These are phyloP conservation scores for Baronia brevicornis DNA, from an alignment of 2,888 invertebrate species.

Conservation along the genomic window DNA sequence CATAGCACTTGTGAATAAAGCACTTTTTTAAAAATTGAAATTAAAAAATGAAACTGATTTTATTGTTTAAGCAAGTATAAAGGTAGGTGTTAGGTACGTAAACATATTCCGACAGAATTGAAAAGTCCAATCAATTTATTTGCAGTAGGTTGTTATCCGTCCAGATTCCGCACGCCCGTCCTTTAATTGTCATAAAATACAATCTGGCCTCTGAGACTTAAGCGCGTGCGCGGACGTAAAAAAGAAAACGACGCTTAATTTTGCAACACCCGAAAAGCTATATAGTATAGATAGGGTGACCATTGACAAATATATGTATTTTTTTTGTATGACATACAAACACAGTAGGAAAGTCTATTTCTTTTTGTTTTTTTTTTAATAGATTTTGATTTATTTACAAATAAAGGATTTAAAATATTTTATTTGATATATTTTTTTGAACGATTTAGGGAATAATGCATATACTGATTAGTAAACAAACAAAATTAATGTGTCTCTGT, in stretches of 20 bases:
- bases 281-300: slow-evolving; percentile 42
- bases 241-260: slow-evolving; percentile 48
- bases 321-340: too few species aligned
- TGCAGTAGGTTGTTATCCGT: slow-evolving; percentile 22
- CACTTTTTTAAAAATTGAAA: too few species aligned
- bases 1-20: too few species aligned
- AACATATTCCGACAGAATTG: slow-evolving; percentile 21
- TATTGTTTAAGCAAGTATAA: not conserved
- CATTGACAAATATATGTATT: slow-evolving; percentile 37
- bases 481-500: too few species aligned
- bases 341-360: too few species aligned
- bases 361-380: too few species aligned
- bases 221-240: slow-evolving; percentile 32
- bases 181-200: slow-evolving; percentile 41
- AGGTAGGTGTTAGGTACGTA: slow-evolving; percentile 5
- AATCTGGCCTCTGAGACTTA: slow-evolving; percentile 32
- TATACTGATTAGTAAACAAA: too few species aligned
- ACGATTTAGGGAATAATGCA: too few species aligned
- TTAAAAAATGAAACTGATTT: slow-evolving; percentile 13
- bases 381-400: too few species aligned
- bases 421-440: too few species aligned
- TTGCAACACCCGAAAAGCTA: slow-evolving; percentile 44
- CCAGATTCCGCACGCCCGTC: slow-evolving; percentile 26
- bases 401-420: too few species aligned
- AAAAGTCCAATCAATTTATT: slow-evolving; percentile 22